These are phyloP conservation scores for Drosophila mercatorum DNA, from an alignment of 2,888 invertebrate species.

Conservation along the genomic window DNA sequence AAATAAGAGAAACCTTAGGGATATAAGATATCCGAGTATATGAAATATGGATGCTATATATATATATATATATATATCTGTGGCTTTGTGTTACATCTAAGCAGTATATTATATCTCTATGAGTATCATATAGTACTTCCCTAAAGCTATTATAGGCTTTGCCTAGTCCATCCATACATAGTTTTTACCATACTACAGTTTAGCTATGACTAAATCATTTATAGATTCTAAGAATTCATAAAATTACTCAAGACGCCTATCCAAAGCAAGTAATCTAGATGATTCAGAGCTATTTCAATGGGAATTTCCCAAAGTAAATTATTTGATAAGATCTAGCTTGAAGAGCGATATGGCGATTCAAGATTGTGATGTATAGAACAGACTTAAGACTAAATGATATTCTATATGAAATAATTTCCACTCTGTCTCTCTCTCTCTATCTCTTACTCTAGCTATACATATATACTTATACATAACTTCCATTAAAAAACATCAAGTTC, in stretches of 20 bases:
- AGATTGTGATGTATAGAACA: background rate
- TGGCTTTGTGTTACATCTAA: too few species aligned
- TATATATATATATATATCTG: too few species aligned
- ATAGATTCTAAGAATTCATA: background rate
- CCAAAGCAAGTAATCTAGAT: background rate
- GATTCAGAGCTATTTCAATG: background rate
- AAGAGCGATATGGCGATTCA: background rate
- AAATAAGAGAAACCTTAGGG: background rate
- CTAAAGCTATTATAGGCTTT: background rate
- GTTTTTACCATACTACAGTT: too few species aligned
- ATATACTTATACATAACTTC: background rate
- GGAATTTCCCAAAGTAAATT: background rate
- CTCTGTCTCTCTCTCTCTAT: too few species aligned
- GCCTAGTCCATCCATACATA: background rate
- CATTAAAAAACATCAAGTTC: background rate
- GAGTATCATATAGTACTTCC: background rate
- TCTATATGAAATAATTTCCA: background rate
- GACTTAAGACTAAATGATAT: background rate
- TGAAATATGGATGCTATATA: too few species aligned
- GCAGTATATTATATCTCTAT: background rate
- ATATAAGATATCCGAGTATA: too few species aligned
- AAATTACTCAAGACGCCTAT: too few species aligned
- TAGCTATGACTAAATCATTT: background rate
- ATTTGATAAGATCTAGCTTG: background rate
- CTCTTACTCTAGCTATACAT: background rate